These are phyloP conservation scores for Penaeus japonicus DNA, from an alignment of 1,140 invertebrate genomes.

Conservation along the genomic window DNA sequence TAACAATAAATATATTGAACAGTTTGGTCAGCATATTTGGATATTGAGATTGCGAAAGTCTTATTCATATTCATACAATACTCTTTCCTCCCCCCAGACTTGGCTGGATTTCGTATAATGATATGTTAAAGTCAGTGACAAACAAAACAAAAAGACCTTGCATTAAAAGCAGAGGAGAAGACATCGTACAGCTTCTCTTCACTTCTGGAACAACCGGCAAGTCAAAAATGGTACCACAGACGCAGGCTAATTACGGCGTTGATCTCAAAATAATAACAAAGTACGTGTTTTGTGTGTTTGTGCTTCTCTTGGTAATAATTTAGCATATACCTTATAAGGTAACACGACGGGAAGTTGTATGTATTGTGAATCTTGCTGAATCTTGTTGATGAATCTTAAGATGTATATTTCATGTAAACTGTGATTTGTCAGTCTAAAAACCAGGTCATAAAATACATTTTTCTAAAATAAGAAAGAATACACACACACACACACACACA, in stretches of 20 bases:
- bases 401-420: no score
- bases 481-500: no score
- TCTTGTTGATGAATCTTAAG: no score
- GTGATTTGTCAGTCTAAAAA: no score
- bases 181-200: conserved; percentile 66
- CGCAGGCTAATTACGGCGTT: conserved; percentile 65
- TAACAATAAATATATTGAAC: not conserved
- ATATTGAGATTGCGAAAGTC: not conserved
- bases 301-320: no score
- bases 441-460: no score
- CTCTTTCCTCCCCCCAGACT: not conserved
- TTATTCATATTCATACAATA: not conserved
- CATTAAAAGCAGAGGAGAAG: conserved; percentile 62
- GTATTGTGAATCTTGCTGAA: no score
- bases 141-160: conserved; percentile 44
- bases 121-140: conserved; percentile 9
- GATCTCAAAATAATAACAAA: conserved; percentile 63
- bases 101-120: conserved; percentile 37
- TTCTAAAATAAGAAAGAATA: no score
- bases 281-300: no score
- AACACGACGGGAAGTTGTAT: no score
- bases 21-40: not conserved
- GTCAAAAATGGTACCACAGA: conserved; percentile 68
- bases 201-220: conserved; percentile 69
- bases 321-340: no score